phyloP scores from a whole-genome alignment of 2,113 vertebrate genomes.

The Meles meles region DNA sequence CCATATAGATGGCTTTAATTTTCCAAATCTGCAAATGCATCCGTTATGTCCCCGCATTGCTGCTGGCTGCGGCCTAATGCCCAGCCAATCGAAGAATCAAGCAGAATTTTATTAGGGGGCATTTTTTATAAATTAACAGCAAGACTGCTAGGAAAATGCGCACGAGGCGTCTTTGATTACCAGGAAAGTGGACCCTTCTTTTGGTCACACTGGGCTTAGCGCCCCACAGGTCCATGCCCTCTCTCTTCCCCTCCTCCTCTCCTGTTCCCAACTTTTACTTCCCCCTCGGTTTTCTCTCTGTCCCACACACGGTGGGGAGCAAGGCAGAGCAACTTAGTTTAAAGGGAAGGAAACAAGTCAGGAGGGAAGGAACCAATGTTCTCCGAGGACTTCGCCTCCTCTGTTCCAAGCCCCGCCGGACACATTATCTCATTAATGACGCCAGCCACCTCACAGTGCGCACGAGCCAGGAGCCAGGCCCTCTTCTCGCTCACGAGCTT shows the following conservation, averaged over 20 bases:
- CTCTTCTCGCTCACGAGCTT: neutral
- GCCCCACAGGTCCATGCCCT: neutral
- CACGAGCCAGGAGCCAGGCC: neutral
- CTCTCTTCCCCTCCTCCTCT: neutral
- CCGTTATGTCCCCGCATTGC: conserved; percentile 84
- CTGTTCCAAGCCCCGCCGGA: neutral
- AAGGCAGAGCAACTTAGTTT: neutral
- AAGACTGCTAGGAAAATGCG: conserved; percentile 52
- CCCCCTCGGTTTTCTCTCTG: neutral
- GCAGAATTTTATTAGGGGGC: conserved; percentile 78
- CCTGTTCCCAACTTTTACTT: neutral
- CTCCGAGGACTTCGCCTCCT: neutral
- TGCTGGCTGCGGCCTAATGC: conserved; percentile 79
- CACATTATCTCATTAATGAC: neutral
- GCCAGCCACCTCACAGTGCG: neutral
- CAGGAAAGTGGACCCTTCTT: conserved; percentile 44
- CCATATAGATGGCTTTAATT: conserved; percentile 90
- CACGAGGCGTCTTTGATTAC: conserved; percentile 41
- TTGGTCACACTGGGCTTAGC: neutral
- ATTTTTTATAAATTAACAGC: conserved; percentile 79
- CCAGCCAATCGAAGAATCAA: conserved; percentile 77
- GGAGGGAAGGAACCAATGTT: neutral
- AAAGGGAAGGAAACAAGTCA: neutral
- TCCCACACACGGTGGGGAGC: neutral
- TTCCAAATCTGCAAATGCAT: conserved; percentile 88